Evolutionary conservation across 2,113 vertebrate genomes (phyloP), one percentile per base, ranked within the genome.

Genomic region (Cephalopholis sonnerati): DNA sequence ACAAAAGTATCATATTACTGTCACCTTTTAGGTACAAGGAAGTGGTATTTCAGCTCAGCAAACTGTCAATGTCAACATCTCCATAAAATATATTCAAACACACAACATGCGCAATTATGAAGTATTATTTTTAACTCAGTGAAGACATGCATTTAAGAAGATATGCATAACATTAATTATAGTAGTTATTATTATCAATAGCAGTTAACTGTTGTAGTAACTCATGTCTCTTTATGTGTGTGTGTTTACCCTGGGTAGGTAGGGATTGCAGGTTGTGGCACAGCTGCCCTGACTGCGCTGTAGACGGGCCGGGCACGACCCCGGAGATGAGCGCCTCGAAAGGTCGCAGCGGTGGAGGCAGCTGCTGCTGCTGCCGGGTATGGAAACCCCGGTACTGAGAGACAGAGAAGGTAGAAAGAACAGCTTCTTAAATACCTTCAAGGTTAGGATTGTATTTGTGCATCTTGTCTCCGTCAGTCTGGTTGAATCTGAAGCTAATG

Each of bases 281-380:
- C 97, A 27, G 96, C 95, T 1, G 98, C 97, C 83, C 98, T 96
- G 64, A 99, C 97, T 48, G 98, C 96, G 57, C 98, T 97, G 41
- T 99, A 99, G 44, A 99, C 97, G 7, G 98, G 97, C 87, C 98
- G 96, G 77, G 98, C 98, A 66, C 98, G 96, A 87, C 98, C 98
- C 89, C 98, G 96, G 91, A 99, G 97, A 51, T 99, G 98, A 87
- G 98, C 97, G 10, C 98, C 98, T 91, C 98, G 96, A 92, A 99
- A 98, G 0, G 97, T 97, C 0, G 98, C 98, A 4, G 98, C 98
- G 1, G 97, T 97, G 57, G 98, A 96, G 12, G 95, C 92, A 1
- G 95, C 92, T 59, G 97, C 96, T 82, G 97, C 96, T 77, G 98
- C 97, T 10, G 96, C 95, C 2, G 97, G 97, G 94, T 99, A 99